Evolutionary conservation across 2,113 vertebrate genomes (phyloP).

Genomic region (Thermophis baileyi): DNA sequence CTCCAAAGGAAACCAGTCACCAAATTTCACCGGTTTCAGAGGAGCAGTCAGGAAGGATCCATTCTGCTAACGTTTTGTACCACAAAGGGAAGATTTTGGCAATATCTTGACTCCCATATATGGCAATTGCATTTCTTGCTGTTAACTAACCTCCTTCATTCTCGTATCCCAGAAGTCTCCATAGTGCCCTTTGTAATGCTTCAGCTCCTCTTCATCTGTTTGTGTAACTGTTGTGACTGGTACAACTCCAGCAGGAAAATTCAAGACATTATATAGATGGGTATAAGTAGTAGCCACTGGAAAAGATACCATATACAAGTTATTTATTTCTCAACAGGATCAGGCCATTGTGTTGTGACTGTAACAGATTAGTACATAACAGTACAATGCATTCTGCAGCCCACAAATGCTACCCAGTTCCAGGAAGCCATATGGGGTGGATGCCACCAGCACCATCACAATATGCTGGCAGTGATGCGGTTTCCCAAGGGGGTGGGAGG

Average conservation of each 20-base stretch:
- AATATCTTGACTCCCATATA: background rate
- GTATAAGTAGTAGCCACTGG: conserved; percentile 71
- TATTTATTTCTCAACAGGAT: background rate
- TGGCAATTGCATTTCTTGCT: background rate
- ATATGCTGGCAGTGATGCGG: background rate
- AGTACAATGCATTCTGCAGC: background rate
- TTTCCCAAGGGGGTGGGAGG: background rate
- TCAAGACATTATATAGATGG: conserved; percentile 78
- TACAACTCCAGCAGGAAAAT: conserved; percentile 83
- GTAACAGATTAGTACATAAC: no score
- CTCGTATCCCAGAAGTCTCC: conserved; percentile 74
- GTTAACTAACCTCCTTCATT: conserved; percentile 72
- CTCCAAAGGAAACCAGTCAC: background rate
- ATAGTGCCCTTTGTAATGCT: conserved; percentile 67
- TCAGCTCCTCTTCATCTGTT: conserved; percentile 78
- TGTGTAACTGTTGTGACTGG: conserved; percentile 76
- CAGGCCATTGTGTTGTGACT: background rate
- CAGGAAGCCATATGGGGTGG: background rate
- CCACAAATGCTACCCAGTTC: background rate
- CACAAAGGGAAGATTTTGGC: background rate
- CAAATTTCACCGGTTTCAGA: background rate
- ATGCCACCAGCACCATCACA: background rate
- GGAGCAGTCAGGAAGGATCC: background rate
- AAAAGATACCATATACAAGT: conserved; percentile 26
- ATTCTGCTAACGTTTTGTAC: background rate